Conservation (phyloP, 1,140 invertebrate genomes). For the Aradophagus sp. region DNA sequence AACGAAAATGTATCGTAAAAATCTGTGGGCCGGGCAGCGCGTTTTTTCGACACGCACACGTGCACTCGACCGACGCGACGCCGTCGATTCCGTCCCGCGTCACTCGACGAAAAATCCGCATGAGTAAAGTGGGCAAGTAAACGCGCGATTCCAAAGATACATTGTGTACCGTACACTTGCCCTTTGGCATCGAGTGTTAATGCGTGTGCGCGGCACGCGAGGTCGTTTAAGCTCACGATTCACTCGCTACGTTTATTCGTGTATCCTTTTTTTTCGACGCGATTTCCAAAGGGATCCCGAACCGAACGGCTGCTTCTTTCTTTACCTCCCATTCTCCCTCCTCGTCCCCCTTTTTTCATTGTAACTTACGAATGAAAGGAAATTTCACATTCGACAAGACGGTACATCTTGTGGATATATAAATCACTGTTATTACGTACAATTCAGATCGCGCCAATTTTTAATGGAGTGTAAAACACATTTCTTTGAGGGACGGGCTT, state of each 20-base stretch:
- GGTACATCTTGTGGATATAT: no score
- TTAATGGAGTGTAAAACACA: no score
- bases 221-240: slow-evolving; percentile 25
- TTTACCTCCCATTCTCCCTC: no score
- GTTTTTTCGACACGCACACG: slow-evolving; percentile 53
- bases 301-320: no score
- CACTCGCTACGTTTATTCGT: slow-evolving; percentile 6
- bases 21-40: slow-evolving; percentile 40
- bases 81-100: slow-evolving; percentile 23
- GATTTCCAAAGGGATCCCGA: no score
- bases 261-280: background rate
- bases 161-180: slow-evolving; percentile 35
- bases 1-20: slow-evolving; percentile 61
- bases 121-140: slow-evolving; percentile 15
- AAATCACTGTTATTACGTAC: no score
- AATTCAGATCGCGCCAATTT: no score
- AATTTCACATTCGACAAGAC: no score
- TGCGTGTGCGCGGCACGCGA: slow-evolving; percentile 53
- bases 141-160: slow-evolving; percentile 29
- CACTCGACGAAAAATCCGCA: slow-evolving; percentile 25
- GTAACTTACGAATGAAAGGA: no score
- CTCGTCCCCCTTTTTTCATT: no score
- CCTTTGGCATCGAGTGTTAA: slow-evolving; percentile 35
- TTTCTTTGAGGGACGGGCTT: no score
- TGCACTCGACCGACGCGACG: slow-evolving; percentile 21